Evolutionary conservation across 2,888 invertebrate genomes (phyloP), one percentile per base, ranked within the genome.

Genomic region (Rosalia funebris): DNA sequence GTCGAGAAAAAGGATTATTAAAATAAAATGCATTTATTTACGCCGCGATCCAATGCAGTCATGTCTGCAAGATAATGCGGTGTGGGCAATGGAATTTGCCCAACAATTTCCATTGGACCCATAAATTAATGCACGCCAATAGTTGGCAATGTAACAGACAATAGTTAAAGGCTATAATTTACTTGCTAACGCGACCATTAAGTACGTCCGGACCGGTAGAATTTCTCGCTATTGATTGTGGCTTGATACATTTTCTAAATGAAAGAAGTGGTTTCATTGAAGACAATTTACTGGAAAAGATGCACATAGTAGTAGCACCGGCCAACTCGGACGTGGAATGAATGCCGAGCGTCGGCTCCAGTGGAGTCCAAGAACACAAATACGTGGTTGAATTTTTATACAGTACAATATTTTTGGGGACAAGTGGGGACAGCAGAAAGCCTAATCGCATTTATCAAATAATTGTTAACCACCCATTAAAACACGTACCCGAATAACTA

Each of bases 241-340:
- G 12, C 52, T 42, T 47, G 61, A 61, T 61, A 60, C 54, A 60
- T 60, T 60, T 60, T 54, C 41, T 55, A 62, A 59, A 59, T 59
- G 45, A 55, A 55, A 64, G 56, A 60, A 62, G 57, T 57, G 47
- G 62, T 66, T 66, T 64, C 60, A 66, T 44, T 64, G 66, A 66
- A 66, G 62, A 60, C 63, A 60, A 62, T 64, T 66, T 66, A 57
- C 39, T 46, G 57, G 47, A 61, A 57, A 52, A 50, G 37, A 50
- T 50, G 50, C 36, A 25, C 50, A 50, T 50, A 50, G 50, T 50
- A 39, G 50, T 50, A 25, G 50, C 50, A 50, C 50, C 37, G 50
- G 50, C 50, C 39, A 50, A 37, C 39, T 17, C n/a, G 50, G 20
- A 39, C 50, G 50, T 25, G 50, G 20, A 39, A 9, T 2, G 39